Percentiles rank a stretch among this genome's conserved stretches.
Evolutionary conservation across 2,797 vertebrate species (phyloP).

Genomic region (Phrynocephalus vlangalii): DNA sequence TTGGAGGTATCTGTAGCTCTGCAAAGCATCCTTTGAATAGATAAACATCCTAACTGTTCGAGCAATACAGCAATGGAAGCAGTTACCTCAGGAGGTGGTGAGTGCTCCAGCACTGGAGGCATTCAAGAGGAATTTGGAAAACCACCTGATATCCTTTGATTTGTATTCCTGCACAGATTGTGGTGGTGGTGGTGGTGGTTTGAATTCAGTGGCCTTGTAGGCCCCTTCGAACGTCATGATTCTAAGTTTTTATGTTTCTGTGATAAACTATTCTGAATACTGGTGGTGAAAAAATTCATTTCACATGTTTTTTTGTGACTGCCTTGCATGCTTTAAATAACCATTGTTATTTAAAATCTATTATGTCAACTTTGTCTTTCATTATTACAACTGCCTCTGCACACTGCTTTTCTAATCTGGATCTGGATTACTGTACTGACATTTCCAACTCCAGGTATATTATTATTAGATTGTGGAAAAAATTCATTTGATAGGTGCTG

Average conservation of each 20-base stretch:
- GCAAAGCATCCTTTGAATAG: too few species aligned
- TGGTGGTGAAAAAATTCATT: neutral
- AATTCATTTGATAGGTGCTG: neutral
- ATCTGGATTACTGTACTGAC: constrained; percentile 49
- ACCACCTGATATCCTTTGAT: too few species aligned
- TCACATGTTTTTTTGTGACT: constrained; percentile 8
- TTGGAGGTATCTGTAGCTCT: neutral
- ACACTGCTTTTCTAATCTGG: constrained; percentile 26
- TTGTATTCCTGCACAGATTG: too few species aligned
- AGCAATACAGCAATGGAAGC: too few species aligned
- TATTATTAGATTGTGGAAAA: constrained; percentile 43
- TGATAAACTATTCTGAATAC: neutral
- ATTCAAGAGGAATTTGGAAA: too few species aligned
- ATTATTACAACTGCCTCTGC: constrained; percentile 19
- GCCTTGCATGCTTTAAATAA: neutral
- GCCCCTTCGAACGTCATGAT: too few species aligned
- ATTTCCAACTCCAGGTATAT: constrained; percentile 54
- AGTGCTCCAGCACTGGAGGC: too few species aligned
- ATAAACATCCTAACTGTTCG: too few species aligned
- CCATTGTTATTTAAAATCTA: constrained; percentile 20
- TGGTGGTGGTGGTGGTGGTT: too few species aligned
- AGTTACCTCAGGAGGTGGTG: too few species aligned
- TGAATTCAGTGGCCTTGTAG: too few species aligned
- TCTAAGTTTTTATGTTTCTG: too few species aligned
- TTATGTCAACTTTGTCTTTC: constrained; percentile 48